Percentiles rank a stretch among this genome's conserved stretches.
Conservation (phyloP, 2,797 vertebrate genomes). For the Leptoclinus maculatus region DNA sequence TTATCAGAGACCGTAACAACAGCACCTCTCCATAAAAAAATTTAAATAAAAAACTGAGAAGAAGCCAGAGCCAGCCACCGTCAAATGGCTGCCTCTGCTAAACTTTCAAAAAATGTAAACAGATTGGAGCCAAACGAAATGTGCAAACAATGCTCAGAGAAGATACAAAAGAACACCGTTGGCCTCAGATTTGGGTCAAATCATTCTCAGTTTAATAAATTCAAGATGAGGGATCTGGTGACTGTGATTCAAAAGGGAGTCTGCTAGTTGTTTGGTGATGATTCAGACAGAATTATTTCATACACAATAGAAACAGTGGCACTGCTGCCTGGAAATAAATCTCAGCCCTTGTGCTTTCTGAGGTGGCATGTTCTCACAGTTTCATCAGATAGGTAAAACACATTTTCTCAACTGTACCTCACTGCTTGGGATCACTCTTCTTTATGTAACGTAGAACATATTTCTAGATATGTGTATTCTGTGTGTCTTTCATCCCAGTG, state of each 20-base stretch:
- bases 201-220: conserved; percentile 53
- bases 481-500: neutral
- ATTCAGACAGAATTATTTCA: conserved; percentile 43
- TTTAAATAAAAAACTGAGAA: conserved; percentile 1
- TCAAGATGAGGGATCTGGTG: conserved; percentile 52
- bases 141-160: conserved; percentile 41
- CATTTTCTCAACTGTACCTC: neutral
- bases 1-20: conserved; percentile 26
- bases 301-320: conserved; percentile 8
- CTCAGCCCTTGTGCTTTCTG: neutral
- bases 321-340: conserved; percentile 12
- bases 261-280: conserved; percentile 28
- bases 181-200: conserved; percentile 54
- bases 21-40: conserved; percentile 18
- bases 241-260: conserved; percentile 27
- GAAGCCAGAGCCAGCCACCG: neutral
- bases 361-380: neutral
- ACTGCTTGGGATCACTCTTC: neutral
- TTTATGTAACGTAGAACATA: neutral
- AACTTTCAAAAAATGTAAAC: conserved; percentile 36
- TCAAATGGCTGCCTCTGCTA: conserved; percentile 22
- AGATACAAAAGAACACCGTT: conserved; percentile 27
- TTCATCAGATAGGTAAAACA: neutral
- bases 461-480: no score
- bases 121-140: conserved; percentile 47